Evolutionary conservation across 2,113 vertebrate species (phyloP).

Genomic region (Myanophis thanlyinensis): DNA sequence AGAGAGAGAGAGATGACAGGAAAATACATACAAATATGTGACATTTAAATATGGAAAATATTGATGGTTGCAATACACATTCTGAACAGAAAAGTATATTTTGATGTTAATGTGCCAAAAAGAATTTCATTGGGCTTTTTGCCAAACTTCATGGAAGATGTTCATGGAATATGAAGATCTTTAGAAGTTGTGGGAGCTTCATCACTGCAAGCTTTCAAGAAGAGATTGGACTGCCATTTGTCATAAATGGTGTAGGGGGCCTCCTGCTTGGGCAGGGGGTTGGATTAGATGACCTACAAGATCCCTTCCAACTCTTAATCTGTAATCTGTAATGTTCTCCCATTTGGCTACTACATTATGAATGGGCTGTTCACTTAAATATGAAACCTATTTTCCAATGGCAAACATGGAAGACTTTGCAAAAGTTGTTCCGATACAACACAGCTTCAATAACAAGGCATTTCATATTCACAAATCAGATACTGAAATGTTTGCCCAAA

Average conservation of each 20-base stretch:
- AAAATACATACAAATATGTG: neutral
- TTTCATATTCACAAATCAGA: slow-evolving; percentile 18
- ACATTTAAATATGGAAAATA: neutral
- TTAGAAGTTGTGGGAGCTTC: too few species aligned
- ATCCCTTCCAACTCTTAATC: too few species aligned
- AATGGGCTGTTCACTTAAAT: slow-evolving; percentile 10
- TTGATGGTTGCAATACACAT: neutral
- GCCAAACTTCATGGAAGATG: neutral
- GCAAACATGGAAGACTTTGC: neutral
- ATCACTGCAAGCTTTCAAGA: too few species aligned
- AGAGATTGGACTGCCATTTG: too few species aligned
- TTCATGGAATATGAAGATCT: too few species aligned
- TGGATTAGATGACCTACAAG: too few species aligned
- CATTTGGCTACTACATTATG: neutral
- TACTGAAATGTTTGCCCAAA: neutral
- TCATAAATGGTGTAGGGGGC: too few species aligned
- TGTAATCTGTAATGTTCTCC: too few species aligned
- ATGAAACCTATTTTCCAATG: slow-evolving; percentile 5
- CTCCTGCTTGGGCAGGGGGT: too few species aligned
- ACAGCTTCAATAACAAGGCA: slow-evolving; percentile 14
- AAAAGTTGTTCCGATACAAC: slow-evolving; percentile 2
- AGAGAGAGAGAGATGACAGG: too few species aligned
- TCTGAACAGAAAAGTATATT: neutral
- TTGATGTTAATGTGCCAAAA: slow-evolving; percentile 9
- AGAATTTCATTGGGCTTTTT: neutral